Conservation (phyloP, 2,113 vertebrate genomes). For the Aspidoscelis tigris region DNA sequence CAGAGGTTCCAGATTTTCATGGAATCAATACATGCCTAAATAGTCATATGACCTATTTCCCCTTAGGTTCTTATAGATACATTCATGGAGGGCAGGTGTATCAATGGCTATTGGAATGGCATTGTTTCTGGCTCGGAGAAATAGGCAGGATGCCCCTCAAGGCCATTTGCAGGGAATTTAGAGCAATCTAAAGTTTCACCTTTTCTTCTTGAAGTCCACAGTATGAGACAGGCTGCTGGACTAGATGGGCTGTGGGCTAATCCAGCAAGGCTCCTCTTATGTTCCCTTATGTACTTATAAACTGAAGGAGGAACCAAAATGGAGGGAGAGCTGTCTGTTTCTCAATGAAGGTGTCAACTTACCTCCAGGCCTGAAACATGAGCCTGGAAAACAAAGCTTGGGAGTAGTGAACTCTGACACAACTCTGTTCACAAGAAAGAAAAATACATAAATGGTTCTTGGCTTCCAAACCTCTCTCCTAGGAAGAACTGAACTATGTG, state of each 20-base stretch:
- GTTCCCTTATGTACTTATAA: too few relatives aligned
- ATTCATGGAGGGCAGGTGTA: too few relatives aligned
- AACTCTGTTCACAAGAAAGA: not conserved
- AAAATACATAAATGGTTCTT: not conserved
- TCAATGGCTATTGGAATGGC: too few relatives aligned
- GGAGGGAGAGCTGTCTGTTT: not conserved
- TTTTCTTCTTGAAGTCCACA: too few relatives aligned
- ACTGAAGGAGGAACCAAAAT: conserved; percentile 2
- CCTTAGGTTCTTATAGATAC: too few relatives aligned
- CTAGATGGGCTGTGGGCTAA: too few relatives aligned
- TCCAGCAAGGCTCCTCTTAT: too few relatives aligned
- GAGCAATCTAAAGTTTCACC: too few relatives aligned
- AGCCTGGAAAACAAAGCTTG: conserved; percentile 7
- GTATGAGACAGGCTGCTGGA: too few relatives aligned
- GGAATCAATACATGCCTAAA: not conserved
- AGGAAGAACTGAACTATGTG: not conserved
- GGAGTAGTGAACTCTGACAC: not conserved
- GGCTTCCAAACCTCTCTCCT: not conserved
- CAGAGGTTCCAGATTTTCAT: not conserved
- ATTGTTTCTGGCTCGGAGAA: too few relatives aligned
- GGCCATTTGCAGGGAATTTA: too few relatives aligned
- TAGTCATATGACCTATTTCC: not conserved
- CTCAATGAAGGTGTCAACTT: not conserved
- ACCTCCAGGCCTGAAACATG: conserved; percentile 10
- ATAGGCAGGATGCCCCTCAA: too few relatives aligned